Evolutionary conservation across 1,140 invertebrate genomes (phyloP).

Genomic region (Chionoecetes opilio): DNA sequence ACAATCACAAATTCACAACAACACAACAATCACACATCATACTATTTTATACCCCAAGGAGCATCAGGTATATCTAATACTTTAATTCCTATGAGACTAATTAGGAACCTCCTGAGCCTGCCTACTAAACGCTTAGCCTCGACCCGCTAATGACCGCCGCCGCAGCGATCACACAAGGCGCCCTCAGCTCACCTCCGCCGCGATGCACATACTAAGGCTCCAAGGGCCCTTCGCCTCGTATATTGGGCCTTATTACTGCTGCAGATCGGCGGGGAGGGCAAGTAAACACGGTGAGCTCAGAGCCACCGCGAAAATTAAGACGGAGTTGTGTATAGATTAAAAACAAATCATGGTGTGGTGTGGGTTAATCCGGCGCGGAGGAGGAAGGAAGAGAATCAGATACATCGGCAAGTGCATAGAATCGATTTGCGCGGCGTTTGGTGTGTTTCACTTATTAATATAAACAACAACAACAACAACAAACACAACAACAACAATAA

Average conservation of each 20-base stretch:
- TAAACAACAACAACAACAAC: constrained; percentile 1
- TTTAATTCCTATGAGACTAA: background rate
- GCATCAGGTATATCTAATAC: background rate
- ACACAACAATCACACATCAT: too few relatives aligned
- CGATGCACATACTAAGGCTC: background rate
- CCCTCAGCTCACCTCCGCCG: background rate
- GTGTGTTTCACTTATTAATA: background rate
- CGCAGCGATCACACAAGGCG: constrained; percentile 3
- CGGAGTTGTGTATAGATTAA: constrained; percentile 10
- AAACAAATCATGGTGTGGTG: background rate
- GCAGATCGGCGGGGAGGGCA: background rate
- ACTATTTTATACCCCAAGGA: too few relatives aligned
- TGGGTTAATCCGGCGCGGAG: background rate
- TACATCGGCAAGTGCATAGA: background rate
- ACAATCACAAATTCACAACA: too few relatives aligned
- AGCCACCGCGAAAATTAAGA: constrained; percentile 27
- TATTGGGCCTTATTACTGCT: background rate
- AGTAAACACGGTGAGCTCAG: background rate
- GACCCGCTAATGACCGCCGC: background rate
- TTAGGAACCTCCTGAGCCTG: background rate
- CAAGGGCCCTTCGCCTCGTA: background rate
- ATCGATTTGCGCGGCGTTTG: constrained; percentile 17
- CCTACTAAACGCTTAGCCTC: background rate
- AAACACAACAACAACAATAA: background rate
- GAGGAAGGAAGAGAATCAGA: background rate